Evolutionary conservation across 2,797 vertebrate genomes (phyloP).

Genomic region (Melanitta fusca): DNA sequence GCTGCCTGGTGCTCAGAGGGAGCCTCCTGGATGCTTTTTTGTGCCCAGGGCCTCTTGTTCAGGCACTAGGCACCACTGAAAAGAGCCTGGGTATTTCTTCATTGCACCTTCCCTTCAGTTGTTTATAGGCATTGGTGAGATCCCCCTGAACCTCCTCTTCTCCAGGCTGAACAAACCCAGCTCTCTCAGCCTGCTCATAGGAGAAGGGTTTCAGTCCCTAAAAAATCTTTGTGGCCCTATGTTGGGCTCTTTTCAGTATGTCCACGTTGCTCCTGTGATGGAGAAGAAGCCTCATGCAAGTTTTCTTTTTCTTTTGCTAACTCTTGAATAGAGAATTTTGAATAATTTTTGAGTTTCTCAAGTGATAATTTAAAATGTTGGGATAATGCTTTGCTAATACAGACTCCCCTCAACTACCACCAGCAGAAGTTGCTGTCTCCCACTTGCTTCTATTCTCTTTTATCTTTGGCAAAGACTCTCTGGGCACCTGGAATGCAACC

Average conservation of each 20-base stretch:
- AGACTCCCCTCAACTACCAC: background rate
- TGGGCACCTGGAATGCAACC: background rate
- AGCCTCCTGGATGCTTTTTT: too few species aligned
- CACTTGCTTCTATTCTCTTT: background rate
- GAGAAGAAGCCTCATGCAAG: background rate
- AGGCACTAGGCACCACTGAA: too few species aligned
- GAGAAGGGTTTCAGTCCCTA: too few species aligned
- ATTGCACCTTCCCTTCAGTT: too few species aligned
- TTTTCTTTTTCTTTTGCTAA: background rate
- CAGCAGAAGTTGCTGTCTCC: background rate
- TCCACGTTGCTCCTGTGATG: background rate
- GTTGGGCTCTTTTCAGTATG: background rate
- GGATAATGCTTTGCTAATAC: background rate
- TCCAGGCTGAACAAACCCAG: too few species aligned
- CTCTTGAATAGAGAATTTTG: background rate
- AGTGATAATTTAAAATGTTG: background rate
- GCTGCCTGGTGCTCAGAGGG: too few species aligned
- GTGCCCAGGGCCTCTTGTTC: too few species aligned
- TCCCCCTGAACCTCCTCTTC: too few species aligned
- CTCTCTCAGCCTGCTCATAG: too few species aligned
- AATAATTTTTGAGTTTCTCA: background rate
- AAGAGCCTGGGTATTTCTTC: too few species aligned
- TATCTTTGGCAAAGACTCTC: background rate
- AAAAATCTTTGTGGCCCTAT: background rate
- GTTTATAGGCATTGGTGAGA: too few species aligned